Evolutionary conservation across 2,888 invertebrate species (phyloP).

Genomic region (Nowickia ferox): DNA sequence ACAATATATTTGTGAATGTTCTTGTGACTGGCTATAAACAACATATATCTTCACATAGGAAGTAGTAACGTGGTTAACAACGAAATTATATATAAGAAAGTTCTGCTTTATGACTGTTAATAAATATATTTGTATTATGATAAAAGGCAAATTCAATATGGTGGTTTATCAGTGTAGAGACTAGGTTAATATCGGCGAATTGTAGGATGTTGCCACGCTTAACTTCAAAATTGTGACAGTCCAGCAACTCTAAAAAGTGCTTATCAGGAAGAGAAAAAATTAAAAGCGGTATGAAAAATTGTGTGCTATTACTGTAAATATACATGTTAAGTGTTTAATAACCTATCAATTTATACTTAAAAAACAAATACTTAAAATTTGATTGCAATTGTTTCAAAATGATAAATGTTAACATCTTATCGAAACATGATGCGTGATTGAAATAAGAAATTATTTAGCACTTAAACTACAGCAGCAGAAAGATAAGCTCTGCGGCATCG

Average conservation of each 20-base stretch:
- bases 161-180: no score
- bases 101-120: no score
- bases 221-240: background rate
- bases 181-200: background rate
- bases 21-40: no score
- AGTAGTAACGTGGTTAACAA: no score
- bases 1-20: no score
- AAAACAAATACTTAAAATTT: conserved; percentile 44
- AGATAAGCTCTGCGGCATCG: conserved; percentile 4
- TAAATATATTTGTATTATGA: no score
- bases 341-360: conserved; percentile 1
- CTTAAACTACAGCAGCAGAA: conserved; percentile 17
- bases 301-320: conserved; percentile 10
- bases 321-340: background rate
- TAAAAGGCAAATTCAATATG: no score
- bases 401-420: background rate
- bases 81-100: no score
- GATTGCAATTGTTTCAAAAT: conserved; percentile 1
- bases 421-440: conserved; percentile 7
- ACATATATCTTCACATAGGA: no score
- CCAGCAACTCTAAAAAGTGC: conserved; percentile 9
- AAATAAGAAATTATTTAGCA: conserved; percentile 1
- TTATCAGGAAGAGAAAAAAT: conserved; percentile 38
- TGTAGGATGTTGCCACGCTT: background rate
- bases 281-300: background rate